phyloP scores from a whole-genome alignment of 2,888 invertebrate genomes.

The Spialia ferax region DNA sequence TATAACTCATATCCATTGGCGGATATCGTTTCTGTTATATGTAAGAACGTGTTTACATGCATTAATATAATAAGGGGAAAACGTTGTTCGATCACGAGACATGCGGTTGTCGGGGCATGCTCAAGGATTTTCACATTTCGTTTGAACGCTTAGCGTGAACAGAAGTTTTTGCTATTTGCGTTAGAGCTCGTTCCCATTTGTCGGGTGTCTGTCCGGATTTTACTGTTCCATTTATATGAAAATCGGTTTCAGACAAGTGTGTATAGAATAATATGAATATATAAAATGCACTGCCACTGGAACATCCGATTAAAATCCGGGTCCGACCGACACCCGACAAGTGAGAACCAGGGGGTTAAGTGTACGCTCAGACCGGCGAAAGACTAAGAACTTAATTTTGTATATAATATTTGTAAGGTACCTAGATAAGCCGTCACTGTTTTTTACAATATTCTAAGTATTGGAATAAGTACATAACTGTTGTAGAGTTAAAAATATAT shows the following conservation, averaged over 20 bases:
- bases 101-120: not conserved
- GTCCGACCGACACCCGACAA: too few relatives aligned
- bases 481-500: constrained; percentile 74
- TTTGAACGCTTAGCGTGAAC: not conserved
- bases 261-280: too few relatives aligned
- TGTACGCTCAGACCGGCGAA: constrained; percentile 79
- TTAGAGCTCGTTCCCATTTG: too few relatives aligned
- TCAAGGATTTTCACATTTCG: not conserved
- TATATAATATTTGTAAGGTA: constrained; percentile 81
- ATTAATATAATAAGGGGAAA: constrained; percentile 9
- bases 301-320: too few relatives aligned
- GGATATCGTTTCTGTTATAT: constrained; percentile 24
- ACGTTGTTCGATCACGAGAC: constrained; percentile 18
- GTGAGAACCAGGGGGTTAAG: too few relatives aligned
- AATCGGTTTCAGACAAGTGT: too few relatives aligned
- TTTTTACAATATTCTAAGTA: constrained; percentile 85
- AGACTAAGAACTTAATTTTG: constrained; percentile 83
- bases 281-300: too few relatives aligned
- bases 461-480: constrained; percentile 79
- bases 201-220: too few relatives aligned
- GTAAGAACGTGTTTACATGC: constrained; percentile 20
- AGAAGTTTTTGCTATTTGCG: constrained; percentile 63
- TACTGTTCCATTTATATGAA: too few relatives aligned
- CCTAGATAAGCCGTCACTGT: constrained; percentile 79
- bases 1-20: constrained; percentile 17